Evolutionary conservation across 2,113 vertebrate genomes (phyloP).

Genomic region (Ophthalmolycus amberensis): DNA sequence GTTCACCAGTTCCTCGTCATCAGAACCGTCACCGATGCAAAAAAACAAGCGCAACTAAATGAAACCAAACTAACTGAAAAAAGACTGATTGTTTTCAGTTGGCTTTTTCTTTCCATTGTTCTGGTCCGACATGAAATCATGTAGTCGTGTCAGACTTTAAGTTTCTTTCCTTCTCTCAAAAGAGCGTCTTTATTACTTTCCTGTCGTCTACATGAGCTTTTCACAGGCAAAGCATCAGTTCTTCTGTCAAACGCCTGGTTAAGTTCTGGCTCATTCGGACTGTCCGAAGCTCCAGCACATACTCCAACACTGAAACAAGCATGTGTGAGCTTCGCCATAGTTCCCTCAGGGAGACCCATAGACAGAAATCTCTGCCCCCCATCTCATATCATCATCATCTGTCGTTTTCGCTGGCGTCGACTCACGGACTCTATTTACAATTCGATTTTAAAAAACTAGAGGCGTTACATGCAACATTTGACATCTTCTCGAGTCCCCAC

Average conservation of each 20-base stretch:
- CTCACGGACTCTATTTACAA: conserved; percentile 64
- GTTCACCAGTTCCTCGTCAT: conserved; percentile 36
- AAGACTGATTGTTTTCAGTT: conserved; percentile 70
- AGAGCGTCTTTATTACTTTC: conserved; percentile 2
- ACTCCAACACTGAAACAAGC: conserved; percentile 16
- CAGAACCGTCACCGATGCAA: conserved; percentile 25
- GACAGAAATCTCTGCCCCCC: neutral
- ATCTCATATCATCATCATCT: neutral
- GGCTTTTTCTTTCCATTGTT: conserved; percentile 71
- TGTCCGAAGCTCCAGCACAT: conserved; percentile 28
- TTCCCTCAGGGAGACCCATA: conserved; percentile 19
- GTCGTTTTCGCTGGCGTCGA: conserved; percentile 46
- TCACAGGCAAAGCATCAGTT: conserved; percentile 47
- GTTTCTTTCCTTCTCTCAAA: neutral
- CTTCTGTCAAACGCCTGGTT: conserved; percentile 6
- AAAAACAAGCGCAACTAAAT: conserved; percentile 40
- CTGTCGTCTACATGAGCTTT: conserved; percentile 23
- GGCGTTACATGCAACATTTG: conserved; percentile 85
- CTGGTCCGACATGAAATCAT: conserved; percentile 41
- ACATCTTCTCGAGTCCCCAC: conserved; percentile 78
- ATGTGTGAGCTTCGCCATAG: neutral
- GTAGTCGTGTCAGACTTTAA: conserved; percentile 26
- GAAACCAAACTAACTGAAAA: conserved; percentile 55
- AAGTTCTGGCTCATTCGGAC: conserved; percentile 1
- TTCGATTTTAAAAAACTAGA: conserved; percentile 80